These are phyloP conservation scores for Caenorhabditis imperialis DNA, from an alignment of 2,888 invertebrate genomes.

Conservation along the genomic window DNA sequence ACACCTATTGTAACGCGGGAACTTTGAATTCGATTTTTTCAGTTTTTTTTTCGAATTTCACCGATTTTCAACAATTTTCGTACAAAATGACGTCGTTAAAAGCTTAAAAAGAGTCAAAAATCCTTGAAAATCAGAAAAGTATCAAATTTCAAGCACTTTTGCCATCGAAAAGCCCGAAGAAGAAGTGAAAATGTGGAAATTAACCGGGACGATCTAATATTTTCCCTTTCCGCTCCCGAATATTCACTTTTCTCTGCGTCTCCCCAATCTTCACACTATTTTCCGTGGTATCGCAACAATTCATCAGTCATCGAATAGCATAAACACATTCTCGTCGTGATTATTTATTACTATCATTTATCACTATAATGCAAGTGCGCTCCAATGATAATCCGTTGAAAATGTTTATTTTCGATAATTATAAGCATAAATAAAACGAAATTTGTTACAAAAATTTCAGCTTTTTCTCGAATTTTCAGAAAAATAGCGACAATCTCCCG, in stretches of 20 bases:
- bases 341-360: conserved; percentile 29
- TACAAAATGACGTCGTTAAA: background rate
- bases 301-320: conserved; percentile 19
- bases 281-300: conserved; percentile 22
- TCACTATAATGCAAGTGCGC: too few relatives aligned
- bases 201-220: conserved; percentile 20
- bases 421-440: background rate
- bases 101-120: conserved; percentile 10
- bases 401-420: background rate
- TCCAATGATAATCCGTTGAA: too few relatives aligned
- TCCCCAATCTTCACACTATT: conserved; percentile 10
- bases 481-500: conserved; percentile 1
- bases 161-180: conserved; percentile 6
- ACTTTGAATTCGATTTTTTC: conserved; percentile 9
- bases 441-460: background rate
- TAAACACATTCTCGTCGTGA: too few relatives aligned
- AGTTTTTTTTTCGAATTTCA: background rate
- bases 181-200: conserved; percentile 13
- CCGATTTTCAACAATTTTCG: background rate
- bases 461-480: background rate
- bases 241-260: conserved; percentile 29
- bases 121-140: background rate
- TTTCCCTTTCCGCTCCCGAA: conserved; percentile 35
- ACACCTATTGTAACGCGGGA: too few relatives aligned
- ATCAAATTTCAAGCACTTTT: conserved; percentile 18